A percentile compares a stretch with the other conserved stretches of the same genome.
These are phyloP conservation scores for Zaprionus ghesquierei DNA, from an alignment of 1,140 invertebrate genomes.

Conservation along the genomic window DNA sequence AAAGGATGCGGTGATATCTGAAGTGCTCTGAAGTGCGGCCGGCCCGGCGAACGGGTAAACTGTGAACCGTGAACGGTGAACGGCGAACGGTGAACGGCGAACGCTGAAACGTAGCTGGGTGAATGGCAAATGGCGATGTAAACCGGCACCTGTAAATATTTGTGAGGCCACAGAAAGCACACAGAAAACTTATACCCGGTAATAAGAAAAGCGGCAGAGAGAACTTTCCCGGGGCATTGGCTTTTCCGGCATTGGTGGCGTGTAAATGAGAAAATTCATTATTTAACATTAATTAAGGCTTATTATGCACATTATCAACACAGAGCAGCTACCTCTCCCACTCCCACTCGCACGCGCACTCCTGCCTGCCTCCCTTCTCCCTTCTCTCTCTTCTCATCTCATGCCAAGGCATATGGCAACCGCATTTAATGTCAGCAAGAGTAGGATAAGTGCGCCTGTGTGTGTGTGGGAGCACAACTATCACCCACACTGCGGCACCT, in stretches of 20 bases:
- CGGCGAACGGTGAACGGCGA: neutral
- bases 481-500: constrained; percentile 25
- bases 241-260: constrained; percentile 61
- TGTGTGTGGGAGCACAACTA: constrained; percentile 49
- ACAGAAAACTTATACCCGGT: constrained; percentile 22
- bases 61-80: constrained; percentile 8
- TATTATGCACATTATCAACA: constrained; percentile 81
- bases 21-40: neutral
- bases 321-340: constrained; percentile 27
- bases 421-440: constrained; percentile 73
- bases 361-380: neutral
- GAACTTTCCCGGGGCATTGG: constrained; percentile 30
- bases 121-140: constrained; percentile 10
- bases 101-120: too few species aligned
- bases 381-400: too few species aligned
- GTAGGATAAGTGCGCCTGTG: constrained; percentile 9
- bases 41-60: neutral
- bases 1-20: constrained; percentile 14
- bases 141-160: constrained; percentile 58
- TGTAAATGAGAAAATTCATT: constrained; percentile 80
- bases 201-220: constrained; percentile 19
- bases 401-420: constrained; percentile 39
- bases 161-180: constrained; percentile 47
- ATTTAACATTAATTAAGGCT: constrained; percentile 82
- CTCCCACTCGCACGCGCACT: constrained; percentile 7